phyloP scores from a whole-genome alignment of 1,140 invertebrate species.

The Eumeta japonica region DNA sequence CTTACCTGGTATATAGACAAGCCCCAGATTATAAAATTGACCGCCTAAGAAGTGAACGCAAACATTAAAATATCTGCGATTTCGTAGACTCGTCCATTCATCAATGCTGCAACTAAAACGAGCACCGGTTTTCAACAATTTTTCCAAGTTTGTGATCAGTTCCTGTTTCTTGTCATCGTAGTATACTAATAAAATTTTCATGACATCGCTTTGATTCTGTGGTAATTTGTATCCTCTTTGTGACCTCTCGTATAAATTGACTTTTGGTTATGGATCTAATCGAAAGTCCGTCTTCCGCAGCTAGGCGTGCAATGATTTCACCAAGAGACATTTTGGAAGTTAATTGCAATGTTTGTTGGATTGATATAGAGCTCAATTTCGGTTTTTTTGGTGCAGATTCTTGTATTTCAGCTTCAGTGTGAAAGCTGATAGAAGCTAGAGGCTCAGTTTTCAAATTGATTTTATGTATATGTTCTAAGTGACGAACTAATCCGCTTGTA shows the following conservation, averaged over 20 bases:
- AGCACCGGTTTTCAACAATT: neutral
- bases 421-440: neutral
- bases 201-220: neutral
- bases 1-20: neutral
- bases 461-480: neutral
- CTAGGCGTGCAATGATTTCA: neutral
- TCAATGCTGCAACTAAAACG: conserved; percentile 67
- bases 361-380: no score
- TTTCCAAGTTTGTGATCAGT: no score
- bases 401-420: neutral
- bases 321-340: neutral
- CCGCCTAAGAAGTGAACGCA: neutral
- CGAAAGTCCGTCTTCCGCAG: neutral
- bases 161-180: conserved; percentile 9
- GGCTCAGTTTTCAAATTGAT: neutral
- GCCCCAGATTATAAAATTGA: neutral
- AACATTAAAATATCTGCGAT: conserved; percentile 1
- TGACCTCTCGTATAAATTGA: neutral
- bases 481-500: neutral
- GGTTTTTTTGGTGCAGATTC: neutral
- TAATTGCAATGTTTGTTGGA: neutral
- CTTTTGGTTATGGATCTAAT: neutral
- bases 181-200: neutral
- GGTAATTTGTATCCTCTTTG: neutral
- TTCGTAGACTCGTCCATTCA: conserved; percentile 1